phyloP scores from a whole-genome alignment of 2,888 invertebrate genomes.

The Nowickia ferox region DNA sequence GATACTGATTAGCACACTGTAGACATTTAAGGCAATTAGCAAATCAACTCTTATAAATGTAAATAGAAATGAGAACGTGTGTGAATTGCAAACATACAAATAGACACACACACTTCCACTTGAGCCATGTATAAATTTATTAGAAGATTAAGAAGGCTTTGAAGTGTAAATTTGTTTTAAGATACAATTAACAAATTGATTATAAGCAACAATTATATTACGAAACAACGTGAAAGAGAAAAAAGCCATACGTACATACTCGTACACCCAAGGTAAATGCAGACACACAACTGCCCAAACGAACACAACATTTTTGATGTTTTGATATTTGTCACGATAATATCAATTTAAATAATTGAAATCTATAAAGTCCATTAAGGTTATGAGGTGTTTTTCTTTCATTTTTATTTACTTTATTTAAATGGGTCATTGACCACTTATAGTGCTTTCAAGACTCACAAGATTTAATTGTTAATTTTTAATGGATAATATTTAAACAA shows the following conservation, averaged over 20 bases:
- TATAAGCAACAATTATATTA: conserved; percentile 49
- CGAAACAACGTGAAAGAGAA: conserved; percentile 35
- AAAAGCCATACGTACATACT: conserved; percentile 13
- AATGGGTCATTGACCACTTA: conserved; percentile 59
- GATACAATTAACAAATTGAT: conserved; percentile 72
- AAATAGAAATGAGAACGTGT: conserved; percentile 65
- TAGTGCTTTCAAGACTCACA: background rate
- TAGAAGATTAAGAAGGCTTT: conserved; percentile 72
- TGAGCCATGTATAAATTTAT: conserved; percentile 64
- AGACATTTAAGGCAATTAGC: conserved; percentile 82
- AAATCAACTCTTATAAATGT: conserved; percentile 79
- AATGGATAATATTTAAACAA: conserved; percentile 35
- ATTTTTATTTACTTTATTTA: conserved; percentile 1
- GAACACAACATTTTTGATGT: conserved; percentile 64
- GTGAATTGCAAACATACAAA: conserved; percentile 4
- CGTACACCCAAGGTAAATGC: background rate
- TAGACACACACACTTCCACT: background rate
- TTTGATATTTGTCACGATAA: conserved; percentile 31
- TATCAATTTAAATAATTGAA: conserved; percentile 61
- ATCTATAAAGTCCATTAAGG: conserved; percentile 51
- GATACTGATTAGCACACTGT: conserved; percentile 81
- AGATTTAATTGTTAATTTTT: conserved; percentile 59
- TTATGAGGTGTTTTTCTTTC: conserved; percentile 39
- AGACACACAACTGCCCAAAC: conserved; percentile 18
- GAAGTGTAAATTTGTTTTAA: conserved; percentile 70